Conservation (phyloP, 2,888 invertebrate species). For the Leptarthrus brevirostris region DNA sequence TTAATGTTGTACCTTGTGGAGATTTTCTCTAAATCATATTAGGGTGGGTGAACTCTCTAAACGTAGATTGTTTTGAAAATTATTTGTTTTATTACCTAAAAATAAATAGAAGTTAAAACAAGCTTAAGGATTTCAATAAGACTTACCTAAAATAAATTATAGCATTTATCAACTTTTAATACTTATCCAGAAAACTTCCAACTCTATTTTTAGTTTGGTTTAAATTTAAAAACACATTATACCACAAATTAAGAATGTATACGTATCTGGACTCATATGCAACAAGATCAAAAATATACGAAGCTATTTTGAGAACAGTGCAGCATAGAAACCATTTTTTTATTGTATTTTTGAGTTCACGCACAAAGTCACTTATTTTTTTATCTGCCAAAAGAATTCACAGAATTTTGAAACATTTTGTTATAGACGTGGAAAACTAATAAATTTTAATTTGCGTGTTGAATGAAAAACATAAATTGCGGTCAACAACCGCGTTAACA, state of each 20-base stretch:
- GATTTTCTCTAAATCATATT: neutral
- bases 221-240: neutral
- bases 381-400: neutral
- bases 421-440: neutral
- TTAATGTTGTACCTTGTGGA: neutral
- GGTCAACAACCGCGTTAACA: too few relatives aligned
- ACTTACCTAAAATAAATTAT: neutral
- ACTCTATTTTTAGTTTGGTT: conserved; percentile 15
- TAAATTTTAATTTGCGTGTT: neutral
- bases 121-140: neutral
- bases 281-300: neutral
- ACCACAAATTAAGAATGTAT: conserved; percentile 4
- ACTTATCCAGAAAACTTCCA: conserved; percentile 7
- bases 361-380: neutral
- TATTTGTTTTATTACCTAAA: too few relatives aligned
- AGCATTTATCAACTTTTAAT: too few relatives aligned
- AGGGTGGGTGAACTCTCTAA: too few relatives aligned
- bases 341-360: neutral
- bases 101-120: neutral
- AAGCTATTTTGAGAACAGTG: neutral
- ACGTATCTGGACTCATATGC: conserved; percentile 1
- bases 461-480: neutral
- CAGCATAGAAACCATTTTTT: conserved; percentile 1
- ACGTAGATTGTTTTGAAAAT: too few relatives aligned
- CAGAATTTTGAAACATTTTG: neutral